Evolutionary conservation across 2,113 vertebrate genomes (phyloP), one percentile per base, ranked within the genome.

Genomic region (Apteryx mantelli): DNA sequence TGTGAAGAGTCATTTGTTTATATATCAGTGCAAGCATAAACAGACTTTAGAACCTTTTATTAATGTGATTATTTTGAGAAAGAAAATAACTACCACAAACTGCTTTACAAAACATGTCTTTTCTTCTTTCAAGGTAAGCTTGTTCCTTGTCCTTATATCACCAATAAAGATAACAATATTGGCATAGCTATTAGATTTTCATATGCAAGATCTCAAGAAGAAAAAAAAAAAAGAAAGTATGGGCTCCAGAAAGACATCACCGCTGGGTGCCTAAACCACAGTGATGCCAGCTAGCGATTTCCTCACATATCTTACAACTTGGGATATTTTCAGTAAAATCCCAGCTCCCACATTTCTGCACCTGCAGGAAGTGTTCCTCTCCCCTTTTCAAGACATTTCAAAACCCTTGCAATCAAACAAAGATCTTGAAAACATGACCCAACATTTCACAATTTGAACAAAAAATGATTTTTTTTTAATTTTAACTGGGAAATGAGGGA

Each of bases 1-100:
- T 24, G 44, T 0, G 0, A 83, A 80, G 64, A 73, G 38, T 19
- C 0, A 0, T 69, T 69, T 48, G 48, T 65, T 69, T 65, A 52
- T 60, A 6, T 7, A 64, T 28, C 36, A 40, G 25, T 58, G 48
- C 25, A 53, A 42, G 44, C 32, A 10, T 22, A 9, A 65, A 15
- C 9, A 61, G 63, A 34, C 32, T 66, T 93, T 7, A 48, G 79
- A 83, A 88, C 73, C 25, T 88, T 91, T 63, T 30, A 21, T 9
- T 80, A 5, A 5, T 25, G 22, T 24, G 2, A 2, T 82, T 78
- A 18, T 77, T 86, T 83, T 82, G 58, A 77, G 22, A 48, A 86
- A 13, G 30, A 77, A 88, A 88, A 22, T 21, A 82, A 56, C 21
- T 85, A 66, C 48, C 65, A 32, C 38, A 85, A 66, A 68, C 32